These are phyloP conservation scores for Dipodomys merriami DNA, from an alignment of 2,113 vertebrate species.

Conservation along the genomic window DNA sequence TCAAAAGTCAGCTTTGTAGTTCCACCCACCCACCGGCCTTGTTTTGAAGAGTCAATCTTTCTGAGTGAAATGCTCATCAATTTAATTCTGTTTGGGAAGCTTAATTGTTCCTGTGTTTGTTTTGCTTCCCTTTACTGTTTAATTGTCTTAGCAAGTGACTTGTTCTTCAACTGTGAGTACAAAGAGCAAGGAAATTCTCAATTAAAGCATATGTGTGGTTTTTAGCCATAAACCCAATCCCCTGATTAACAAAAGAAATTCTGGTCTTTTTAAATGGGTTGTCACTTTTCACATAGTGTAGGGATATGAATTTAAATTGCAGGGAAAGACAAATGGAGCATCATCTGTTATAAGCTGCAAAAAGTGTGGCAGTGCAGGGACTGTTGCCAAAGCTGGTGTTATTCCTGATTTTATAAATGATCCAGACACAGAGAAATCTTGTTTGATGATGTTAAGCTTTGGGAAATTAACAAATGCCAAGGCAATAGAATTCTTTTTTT, in stretches of 20 bases:
- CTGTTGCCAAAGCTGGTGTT: not conserved
- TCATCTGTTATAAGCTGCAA: not conserved
- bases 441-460: not conserved
- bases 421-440: not conserved
- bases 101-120: constrained; percentile 26
- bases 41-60: constrained; percentile 29
- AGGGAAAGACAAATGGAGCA: not conserved
- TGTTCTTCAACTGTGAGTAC: constrained; percentile 12
- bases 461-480: not conserved
- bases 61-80: constrained; percentile 2
- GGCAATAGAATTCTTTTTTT: not conserved
- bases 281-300: not conserved
- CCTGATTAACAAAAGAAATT: not conserved
- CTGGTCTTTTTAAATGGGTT: not conserved
- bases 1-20: not conserved
- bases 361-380: not conserved
- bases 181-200: constrained; percentile 8
- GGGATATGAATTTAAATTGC: constrained; percentile 41
- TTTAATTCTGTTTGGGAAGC: constrained; percentile 8
- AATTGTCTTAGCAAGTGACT: constrained; percentile 1
- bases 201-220: not conserved
- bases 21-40: not conserved
- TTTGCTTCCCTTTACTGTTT: constrained; percentile 38
- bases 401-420: not conserved
- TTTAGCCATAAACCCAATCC: not conserved